phyloP scores from a whole-genome alignment of 30 jellyfish, hydroid and myxozoan genomes.

The Catostylus mosaicus region DNA sequence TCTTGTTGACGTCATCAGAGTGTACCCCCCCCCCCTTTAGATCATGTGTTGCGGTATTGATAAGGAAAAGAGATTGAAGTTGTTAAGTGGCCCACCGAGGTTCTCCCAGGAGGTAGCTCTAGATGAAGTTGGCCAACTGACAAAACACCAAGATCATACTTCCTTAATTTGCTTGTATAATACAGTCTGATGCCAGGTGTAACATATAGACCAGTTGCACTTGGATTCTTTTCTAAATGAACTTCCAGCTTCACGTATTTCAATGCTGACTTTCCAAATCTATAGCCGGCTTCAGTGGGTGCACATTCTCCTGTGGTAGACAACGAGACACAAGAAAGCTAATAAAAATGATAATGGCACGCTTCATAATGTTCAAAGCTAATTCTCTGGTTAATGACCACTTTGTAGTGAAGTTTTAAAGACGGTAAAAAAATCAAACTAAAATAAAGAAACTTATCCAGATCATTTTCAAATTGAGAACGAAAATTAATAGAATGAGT shows the following conservation, averaged over 20 bases:
- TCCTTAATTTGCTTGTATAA: constrained; percentile 30
- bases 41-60: neutral
- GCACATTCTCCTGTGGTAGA: constrained; percentile 35
- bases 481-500: too few species aligned
- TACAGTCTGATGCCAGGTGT: constrained; percentile 31
- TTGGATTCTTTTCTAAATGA: constrained; percentile 32
- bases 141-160: constrained; percentile 30
- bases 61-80: neutral
- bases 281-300: constrained; percentile 7
- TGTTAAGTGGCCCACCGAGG: constrained; percentile 13
- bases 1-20: too few species aligned
- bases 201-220: constrained; percentile 1
- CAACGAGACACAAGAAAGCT: too few species aligned
- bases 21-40: neutral
- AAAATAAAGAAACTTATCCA: too few species aligned
- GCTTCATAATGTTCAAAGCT: too few species aligned
- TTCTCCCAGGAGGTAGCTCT: constrained; percentile 53
- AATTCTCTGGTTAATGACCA: too few species aligned
- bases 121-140: constrained; percentile 33
- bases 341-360: neutral
- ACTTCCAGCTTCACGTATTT: constrained; percentile 32
- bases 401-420: too few species aligned
- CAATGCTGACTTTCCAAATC: constrained; percentile 26
- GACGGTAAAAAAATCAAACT: too few species aligned
- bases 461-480: too few species aligned